Evolutionary conservation across 2,888 invertebrate species (phyloP).

Genomic region (Perdita meconis): DNA sequence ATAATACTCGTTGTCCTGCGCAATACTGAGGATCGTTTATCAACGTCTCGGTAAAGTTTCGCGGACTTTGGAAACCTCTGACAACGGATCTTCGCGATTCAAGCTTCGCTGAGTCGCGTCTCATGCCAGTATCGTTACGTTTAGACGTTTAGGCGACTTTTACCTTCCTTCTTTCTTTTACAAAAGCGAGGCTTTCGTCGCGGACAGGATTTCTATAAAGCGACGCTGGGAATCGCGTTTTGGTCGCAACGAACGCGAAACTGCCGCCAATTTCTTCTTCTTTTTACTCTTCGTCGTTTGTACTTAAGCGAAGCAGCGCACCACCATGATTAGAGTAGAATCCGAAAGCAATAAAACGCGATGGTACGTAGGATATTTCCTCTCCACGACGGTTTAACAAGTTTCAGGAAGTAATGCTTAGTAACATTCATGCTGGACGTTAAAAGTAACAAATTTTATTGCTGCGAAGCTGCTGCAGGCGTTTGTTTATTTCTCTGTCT

Average conservation of each 20-base stretch:
- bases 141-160: slow-evolving; percentile 59
- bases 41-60: too few relatives aligned
- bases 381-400: slow-evolving; percentile 68
- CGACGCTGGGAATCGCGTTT: slow-evolving; percentile 41
- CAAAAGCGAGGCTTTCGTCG: too few relatives aligned
- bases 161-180: slow-evolving; percentile 49
- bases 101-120: slow-evolving; percentile 55
- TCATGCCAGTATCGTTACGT: slow-evolving; percentile 69
- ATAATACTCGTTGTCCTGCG: slow-evolving; percentile 73
- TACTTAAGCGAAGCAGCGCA: slow-evolving; percentile 69
- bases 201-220: slow-evolving; percentile 60
- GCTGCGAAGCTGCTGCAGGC: slow-evolving; percentile 69
- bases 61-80: too few relatives aligned
- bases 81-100: too few relatives aligned
- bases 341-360: slow-evolving; percentile 69
- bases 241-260: slow-evolving; percentile 56
- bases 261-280: slow-evolving; percentile 44
- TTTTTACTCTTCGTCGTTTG: slow-evolving; percentile 53
- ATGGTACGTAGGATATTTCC: slow-evolving; percentile 62
- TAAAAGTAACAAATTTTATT: slow-evolving; percentile 77
- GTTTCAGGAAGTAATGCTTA: slow-evolving; percentile 73
- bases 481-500: neutral
- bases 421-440: slow-evolving; percentile 67
- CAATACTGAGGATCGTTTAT: too few relatives aligned
- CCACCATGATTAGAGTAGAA: slow-evolving; percentile 67